A percentile compares a stretch with the other conserved stretches of the same genome.
Evolutionary conservation across 2,888 invertebrate genomes (phyloP).

Genomic region (Acanthosoma haemorrhoidale): DNA sequence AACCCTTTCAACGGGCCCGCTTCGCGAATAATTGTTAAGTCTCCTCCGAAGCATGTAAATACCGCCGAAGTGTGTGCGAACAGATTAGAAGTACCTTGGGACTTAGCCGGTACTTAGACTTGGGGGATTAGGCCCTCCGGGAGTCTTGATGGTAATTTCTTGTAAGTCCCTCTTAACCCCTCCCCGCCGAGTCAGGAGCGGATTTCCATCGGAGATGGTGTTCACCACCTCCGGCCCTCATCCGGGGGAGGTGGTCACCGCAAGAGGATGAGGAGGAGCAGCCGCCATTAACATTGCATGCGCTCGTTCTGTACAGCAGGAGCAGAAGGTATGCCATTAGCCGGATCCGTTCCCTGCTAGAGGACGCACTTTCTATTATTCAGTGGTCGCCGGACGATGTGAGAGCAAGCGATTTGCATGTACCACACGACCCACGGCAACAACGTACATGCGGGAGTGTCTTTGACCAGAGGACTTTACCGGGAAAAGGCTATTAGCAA

Average conservation of each 20-base stretch:
- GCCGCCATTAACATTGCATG: slow-evolving; percentile 6
- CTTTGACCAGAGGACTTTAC: too few species aligned
- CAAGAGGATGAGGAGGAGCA: slow-evolving; percentile 6
- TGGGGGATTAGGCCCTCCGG: neutral
- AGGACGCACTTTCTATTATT: neutral
- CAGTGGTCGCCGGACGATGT: neutral
- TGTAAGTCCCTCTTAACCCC: slow-evolving; percentile 26
- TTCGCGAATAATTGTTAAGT: slow-evolving; percentile 19
- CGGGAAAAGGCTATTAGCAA: too few species aligned
- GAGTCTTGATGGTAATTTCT: slow-evolving; percentile 24
- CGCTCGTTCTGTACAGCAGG: neutral
- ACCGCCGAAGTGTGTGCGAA: neutral
- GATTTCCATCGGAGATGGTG: slow-evolving; percentile 19
- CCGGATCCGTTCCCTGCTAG: neutral
- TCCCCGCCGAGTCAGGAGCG: neutral
- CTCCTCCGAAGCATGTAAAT: slow-evolving; percentile 18
- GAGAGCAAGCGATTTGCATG: slow-evolving; percentile 2
- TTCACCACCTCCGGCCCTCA: neutral
- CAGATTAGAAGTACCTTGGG: neutral
- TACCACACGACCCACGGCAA: neutral
- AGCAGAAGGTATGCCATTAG: too few species aligned
- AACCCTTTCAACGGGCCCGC: neutral
- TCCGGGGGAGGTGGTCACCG: neutral
- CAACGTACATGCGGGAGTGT: too few species aligned
- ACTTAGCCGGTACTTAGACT: slow-evolving; percentile 16